Evolutionary conservation across 2,797 vertebrate genomes (phyloP), one percentile per base, ranked within the genome.

Genomic region (Lagorchestes hirsutus): DNA sequence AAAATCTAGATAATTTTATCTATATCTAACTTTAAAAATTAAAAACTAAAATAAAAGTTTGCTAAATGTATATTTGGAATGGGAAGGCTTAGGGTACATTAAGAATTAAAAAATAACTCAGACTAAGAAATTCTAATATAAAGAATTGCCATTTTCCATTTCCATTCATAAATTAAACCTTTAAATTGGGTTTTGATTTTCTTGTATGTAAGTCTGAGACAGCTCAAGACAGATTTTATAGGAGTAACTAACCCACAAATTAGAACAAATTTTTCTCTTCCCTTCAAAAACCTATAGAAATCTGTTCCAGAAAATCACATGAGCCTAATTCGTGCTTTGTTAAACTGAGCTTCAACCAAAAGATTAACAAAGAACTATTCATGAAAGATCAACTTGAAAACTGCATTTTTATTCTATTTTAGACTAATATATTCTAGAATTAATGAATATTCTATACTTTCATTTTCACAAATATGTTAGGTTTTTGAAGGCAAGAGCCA

Each of bases 351-450:
- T 94, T 92, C 54, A 67, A 67, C 34, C 62, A 56, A 54, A 95
- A 55, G 28, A 92, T 90, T 62, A 95, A 95, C 93, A 92, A 58
- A 97, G 5, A 2, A 59, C 4, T 56, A 13, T 92, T 74, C 29
- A 90, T 90, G 29, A 40, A 74, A 74, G 4, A 16, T 24, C 56
- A 91, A 93, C 91, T 93, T 95, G 6, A 18, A 74, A 74, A 40
- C n/a, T 74, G 22, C 5, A 9, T 74, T 40, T 6, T 16, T 74
- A 40, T 22, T 40, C 5, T 22, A 93, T 92, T 55, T 34, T 92
- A 90, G 91, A 96, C 93, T 90, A 95, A 93, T 94, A 87, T 22
- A 92, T 90, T 62, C 11, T 56, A 95, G 55, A 93, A 87, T 55
- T 90, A 74, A 94, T 91, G 94, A 95, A 91, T 90, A 92, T 59